phyloP scores from a whole-genome alignment of 2,113 vertebrate genomes.

The Cygnus atratus region DNA sequence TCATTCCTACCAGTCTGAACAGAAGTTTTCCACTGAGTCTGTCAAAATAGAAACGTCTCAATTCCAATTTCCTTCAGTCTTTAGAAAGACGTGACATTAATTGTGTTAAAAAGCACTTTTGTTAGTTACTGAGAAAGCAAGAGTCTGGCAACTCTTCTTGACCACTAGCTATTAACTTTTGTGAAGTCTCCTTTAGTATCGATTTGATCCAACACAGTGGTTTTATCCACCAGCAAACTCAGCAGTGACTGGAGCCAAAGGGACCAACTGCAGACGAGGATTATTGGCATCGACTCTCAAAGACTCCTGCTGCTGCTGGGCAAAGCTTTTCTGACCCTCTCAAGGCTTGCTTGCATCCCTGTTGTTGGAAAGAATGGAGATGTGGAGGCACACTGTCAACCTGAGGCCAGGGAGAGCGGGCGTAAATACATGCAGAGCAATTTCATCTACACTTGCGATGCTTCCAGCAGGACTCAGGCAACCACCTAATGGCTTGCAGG shows the following conservation, averaged over 20 bases:
- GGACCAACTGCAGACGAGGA: constrained; percentile 19
- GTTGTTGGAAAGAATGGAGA: fast-evolving
- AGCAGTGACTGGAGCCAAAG: constrained; percentile 52
- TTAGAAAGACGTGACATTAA: constrained; percentile 51
- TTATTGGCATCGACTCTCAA: constrained; percentile 27
- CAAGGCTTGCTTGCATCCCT: neutral
- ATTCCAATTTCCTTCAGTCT: constrained; percentile 43
- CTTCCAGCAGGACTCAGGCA: neutral
- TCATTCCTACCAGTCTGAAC: constrained; percentile 57
- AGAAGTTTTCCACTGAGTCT: constrained; percentile 56
- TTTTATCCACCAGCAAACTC: constrained; percentile 56
- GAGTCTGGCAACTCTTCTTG: constrained; percentile 46
- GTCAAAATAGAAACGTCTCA: constrained; percentile 60
- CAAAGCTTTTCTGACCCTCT: constrained; percentile 23
- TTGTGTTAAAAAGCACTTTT: constrained; percentile 58
- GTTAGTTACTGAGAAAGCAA: constrained; percentile 58
- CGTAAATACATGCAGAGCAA: neutral
- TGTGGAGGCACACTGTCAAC: neutral
- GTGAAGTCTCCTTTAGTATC: constrained; percentile 27
- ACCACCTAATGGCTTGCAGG: neutral
- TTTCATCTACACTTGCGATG: neutral
- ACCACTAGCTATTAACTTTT: constrained; percentile 48
- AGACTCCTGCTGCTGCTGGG: constrained; percentile 8
- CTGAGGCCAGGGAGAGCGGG: neutral
- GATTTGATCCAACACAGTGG: constrained; percentile 33